Conservation (phyloP, 2,797 vertebrate species). For the Prionace glauca region DNA sequence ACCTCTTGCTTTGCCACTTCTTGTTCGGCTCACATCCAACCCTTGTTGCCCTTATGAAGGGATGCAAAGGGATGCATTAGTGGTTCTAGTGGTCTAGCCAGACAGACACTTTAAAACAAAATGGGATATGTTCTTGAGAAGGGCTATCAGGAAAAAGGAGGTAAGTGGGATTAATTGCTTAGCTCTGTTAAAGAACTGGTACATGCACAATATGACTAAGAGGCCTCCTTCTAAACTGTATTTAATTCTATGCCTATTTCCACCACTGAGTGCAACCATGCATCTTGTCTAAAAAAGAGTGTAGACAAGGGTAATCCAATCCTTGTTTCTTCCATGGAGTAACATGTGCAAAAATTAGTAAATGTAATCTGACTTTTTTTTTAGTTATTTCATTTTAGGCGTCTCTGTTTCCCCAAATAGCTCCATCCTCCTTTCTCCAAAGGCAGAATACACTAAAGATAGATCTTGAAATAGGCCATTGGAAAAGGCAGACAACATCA, state of each 20-base stretch:
- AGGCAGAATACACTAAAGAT: background rate
- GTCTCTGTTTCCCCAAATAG: background rate
- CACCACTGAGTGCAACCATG: background rate
- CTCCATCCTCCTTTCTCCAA: background rate
- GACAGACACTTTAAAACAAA: background rate
- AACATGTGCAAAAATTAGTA: background rate
- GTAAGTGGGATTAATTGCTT: background rate
- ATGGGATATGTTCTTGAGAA: background rate
- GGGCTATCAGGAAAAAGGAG: no score
- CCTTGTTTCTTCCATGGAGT: background rate
- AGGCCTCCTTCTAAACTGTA: background rate
- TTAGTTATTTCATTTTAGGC: background rate
- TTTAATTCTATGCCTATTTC: background rate
- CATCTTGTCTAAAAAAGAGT: background rate
- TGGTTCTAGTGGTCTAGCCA: background rate
- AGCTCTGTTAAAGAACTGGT: background rate
- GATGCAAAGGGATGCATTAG: no score
- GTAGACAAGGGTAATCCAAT: background rate
- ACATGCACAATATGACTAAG: background rate
- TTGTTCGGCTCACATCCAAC: no score
- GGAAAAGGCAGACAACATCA: background rate
- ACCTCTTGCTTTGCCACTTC: no score
- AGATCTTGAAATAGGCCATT: background rate
- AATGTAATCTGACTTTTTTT: background rate
- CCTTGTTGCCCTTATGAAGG: no score